Conservation (phyloP, 2,888 invertebrate genomes). For the Oscheius sp. region DNA sequence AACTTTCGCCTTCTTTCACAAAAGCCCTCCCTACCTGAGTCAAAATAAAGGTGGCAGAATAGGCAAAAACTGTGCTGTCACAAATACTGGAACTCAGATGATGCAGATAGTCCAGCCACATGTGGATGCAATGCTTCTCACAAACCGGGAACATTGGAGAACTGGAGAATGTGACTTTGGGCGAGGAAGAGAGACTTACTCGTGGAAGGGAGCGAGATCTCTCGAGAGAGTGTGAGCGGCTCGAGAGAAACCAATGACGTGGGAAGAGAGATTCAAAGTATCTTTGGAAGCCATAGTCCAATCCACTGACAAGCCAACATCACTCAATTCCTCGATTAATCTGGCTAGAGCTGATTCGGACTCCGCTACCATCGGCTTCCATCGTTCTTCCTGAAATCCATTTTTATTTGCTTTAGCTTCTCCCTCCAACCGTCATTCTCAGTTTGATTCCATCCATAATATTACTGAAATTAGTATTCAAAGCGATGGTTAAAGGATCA, state of each 20-base stretch:
- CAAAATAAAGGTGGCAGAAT: slow-evolving; percentile 59
- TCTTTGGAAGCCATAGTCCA: slow-evolving; percentile 58
- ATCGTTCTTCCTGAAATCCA: slow-evolving; percentile 80
- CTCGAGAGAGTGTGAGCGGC: slow-evolving; percentile 59
- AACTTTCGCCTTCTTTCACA: neutral
- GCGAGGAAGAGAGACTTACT: slow-evolving; percentile 34
- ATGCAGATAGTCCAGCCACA: slow-evolving; percentile 63
- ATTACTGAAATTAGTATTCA: slow-evolving; percentile 83
- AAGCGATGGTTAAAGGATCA: slow-evolving; percentile 80
- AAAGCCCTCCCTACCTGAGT: slow-evolving; percentile 39
- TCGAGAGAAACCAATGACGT: slow-evolving; percentile 62
- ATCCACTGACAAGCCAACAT: slow-evolving; percentile 63
- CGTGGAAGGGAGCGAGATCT: slow-evolving; percentile 59
- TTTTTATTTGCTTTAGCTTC: neutral
- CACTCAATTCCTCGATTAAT: slow-evolving; percentile 71
- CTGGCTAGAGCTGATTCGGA: slow-evolving; percentile 79
- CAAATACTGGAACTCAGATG: slow-evolving; percentile 52
- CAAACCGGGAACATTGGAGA: slow-evolving; percentile 54
- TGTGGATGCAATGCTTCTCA: slow-evolving; percentile 55
- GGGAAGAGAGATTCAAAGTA: slow-evolving; percentile 59
- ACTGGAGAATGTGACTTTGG: slow-evolving; percentile 24
- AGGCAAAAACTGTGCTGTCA: slow-evolving; percentile 55
- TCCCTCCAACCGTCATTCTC: slow-evolving; percentile 72
- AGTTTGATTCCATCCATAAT: slow-evolving; percentile 83
- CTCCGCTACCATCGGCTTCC: slow-evolving; percentile 83